Conservation (phyloP, 2,888 invertebrate genomes). For the Patella pellucida region DNA sequence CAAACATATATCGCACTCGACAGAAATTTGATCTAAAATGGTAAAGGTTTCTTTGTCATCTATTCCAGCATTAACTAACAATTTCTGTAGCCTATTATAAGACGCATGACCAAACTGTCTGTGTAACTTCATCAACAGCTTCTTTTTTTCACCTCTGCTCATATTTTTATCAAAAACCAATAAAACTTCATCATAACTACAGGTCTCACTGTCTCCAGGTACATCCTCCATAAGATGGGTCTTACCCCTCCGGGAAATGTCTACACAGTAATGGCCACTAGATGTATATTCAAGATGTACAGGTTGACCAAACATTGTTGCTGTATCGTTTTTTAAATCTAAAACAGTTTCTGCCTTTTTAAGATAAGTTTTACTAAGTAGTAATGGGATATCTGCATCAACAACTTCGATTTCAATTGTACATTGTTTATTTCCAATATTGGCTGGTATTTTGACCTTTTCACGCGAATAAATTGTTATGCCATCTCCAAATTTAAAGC, state of each 20-base stretch:
- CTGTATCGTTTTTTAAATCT: constrained; percentile 24
- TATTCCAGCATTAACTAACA: background rate
- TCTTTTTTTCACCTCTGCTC: background rate
- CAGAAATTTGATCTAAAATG: background rate
- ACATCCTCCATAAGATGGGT: background rate
- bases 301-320: constrained; percentile 23
- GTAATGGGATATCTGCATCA: constrained; percentile 23
- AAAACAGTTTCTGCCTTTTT: constrained; percentile 26
- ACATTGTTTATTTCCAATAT: constrained; percentile 18
- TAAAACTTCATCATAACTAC: too few species aligned
- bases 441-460: background rate
- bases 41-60: background rate
- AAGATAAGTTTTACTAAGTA: constrained; percentile 25
- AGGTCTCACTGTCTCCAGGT: too few species aligned
- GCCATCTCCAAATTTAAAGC: constrained; percentile 14
- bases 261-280: constrained; percentile 29
- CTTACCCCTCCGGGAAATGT: background rate
- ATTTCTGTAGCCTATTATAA: too few species aligned
- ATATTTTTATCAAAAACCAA: background rate
- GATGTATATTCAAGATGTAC: constrained; percentile 27
- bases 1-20: background rate
- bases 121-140: background rate
- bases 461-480: background rate
- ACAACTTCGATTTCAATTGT: constrained; percentile 26
- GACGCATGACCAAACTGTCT: constrained; percentile 17